Percentiles rank a stretch among this genome's conserved stretches.
Conservation (phyloP, 2,888 invertebrate genomes). For the Tetrapedia diversipes region DNA sequence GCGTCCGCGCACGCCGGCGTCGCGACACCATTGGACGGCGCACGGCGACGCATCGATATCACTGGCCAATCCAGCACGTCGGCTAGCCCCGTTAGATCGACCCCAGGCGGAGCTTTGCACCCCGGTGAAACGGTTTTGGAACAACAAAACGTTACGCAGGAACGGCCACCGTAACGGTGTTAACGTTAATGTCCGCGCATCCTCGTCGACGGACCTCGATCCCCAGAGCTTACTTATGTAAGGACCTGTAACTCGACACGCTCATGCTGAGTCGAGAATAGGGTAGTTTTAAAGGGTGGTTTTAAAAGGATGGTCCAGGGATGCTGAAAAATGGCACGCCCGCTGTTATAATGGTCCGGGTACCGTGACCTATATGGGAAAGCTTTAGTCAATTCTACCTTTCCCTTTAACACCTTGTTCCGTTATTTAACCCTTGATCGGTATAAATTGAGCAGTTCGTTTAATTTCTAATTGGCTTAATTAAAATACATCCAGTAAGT, state of each 20-base stretch:
- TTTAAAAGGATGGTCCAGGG: too few species aligned
- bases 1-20: constrained; percentile 84
- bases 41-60: constrained; percentile 84
- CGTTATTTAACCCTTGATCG: too few species aligned
- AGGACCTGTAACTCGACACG: constrained; percentile 2
- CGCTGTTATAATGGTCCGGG: too few species aligned
- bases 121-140: constrained; percentile 50
- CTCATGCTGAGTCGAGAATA: neutral
- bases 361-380: too few species aligned
- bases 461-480: too few species aligned
- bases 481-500: too few species aligned
- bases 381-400: too few species aligned
- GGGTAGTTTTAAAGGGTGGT: neutral
- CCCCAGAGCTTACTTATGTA: neutral
- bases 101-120: constrained; percentile 80
- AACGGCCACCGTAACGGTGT: constrained; percentile 54
- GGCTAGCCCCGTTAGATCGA: constrained; percentile 77
- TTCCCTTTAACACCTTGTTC: too few species aligned
- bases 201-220: constrained; percentile 1
- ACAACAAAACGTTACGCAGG: constrained; percentile 60
- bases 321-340: neutral
- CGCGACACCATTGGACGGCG: constrained; percentile 81
- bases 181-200: constrained; percentile 51
- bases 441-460: too few species aligned
- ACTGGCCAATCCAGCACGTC: constrained; percentile 74